Evolutionary conservation across 1,140 invertebrate species (phyloP).

Genomic region (Scaptomyza graminum): DNA sequence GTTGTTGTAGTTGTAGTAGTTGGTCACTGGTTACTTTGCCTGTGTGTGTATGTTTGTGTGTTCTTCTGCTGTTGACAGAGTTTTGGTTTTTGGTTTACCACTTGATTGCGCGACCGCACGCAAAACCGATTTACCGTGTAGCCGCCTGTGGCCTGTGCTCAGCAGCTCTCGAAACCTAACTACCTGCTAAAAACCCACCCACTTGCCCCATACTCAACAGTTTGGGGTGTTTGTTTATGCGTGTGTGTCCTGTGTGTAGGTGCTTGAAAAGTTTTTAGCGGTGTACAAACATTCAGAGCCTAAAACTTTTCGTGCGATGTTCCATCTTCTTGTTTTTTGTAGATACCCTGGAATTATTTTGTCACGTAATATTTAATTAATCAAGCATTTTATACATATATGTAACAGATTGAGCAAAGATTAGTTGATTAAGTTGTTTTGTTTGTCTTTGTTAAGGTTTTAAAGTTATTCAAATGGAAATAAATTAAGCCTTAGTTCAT

Average conservation of each 20-base stretch:
- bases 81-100: slow-evolving; percentile 59
- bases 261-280: slow-evolving; percentile 36
- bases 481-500: too few species aligned
- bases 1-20: not conserved
- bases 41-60: slow-evolving; percentile 12
- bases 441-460: too few species aligned
- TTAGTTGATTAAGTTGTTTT: too few species aligned
- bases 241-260: slow-evolving; percentile 13
- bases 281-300: slow-evolving; percentile 23
- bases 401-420: too few species aligned
- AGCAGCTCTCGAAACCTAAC: slow-evolving; percentile 23
- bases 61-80: slow-evolving; percentile 46
- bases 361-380: not conserved
- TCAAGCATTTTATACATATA: too few species aligned
- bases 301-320: slow-evolving; percentile 6
- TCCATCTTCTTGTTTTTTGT: not conserved
- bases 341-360: not conserved
- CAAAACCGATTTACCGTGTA: slow-evolving; percentile 63
- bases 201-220: not conserved
- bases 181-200: slow-evolving; percentile 7
- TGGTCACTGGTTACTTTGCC: not conserved
- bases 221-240: too few species aligned
- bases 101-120: slow-evolving; percentile 63
- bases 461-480: too few species aligned
- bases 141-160: slow-evolving; percentile 33